Base-by-base conservation (phyloP, 2,113 vertebrate genomes). In the Corythoichthys haematopterus region DNA sequence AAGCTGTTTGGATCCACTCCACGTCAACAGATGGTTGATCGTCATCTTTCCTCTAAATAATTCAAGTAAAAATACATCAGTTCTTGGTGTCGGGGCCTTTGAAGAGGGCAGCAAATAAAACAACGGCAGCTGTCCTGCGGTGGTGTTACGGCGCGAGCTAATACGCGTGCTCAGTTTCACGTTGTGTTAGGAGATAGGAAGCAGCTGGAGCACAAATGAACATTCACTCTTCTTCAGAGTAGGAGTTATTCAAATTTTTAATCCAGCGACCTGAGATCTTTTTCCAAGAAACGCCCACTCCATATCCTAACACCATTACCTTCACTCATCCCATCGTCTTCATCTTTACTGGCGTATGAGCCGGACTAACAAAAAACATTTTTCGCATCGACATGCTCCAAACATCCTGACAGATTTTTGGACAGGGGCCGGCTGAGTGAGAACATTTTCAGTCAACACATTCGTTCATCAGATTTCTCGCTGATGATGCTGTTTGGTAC, bases 21-120 rank as follows among this genome's bases (percentile, higher is more conserved):
- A 3, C 1, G 16, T 43, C n/a, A 11, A 16, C 58, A 61, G 58
- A 61, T 61, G 58, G n/a, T 57, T 35, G 15, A 62, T 46, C n/a
- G 43, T 28, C n/a, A 2, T 46, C 60, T 43, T 43, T 16, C 58
- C 13, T 61, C 58, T 61, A 43, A 62, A 62, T 62, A 33, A 62
- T 62, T 46, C 33, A 57, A 28, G 12, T 35, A 35, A 55, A 55
- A 35, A 33, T 28, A 57, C 53, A 56, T 35, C 53, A 35, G 53
- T 56, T 56, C 53, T 28, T 35, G 53, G 53, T 35, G 53, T 35
- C 53, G 51, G 51, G 51, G 20, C n/a, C 53, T 56, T 56, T 56
- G 53, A 56, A 56, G 53, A 56, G 53, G 53, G 53, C 53, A 56
- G 20, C 53, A 56, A 56, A 61, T 40, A 61, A 60, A 60, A 61